Conservation (phyloP, 2,113 vertebrate genomes). For the Micronisus gabar region DNA sequence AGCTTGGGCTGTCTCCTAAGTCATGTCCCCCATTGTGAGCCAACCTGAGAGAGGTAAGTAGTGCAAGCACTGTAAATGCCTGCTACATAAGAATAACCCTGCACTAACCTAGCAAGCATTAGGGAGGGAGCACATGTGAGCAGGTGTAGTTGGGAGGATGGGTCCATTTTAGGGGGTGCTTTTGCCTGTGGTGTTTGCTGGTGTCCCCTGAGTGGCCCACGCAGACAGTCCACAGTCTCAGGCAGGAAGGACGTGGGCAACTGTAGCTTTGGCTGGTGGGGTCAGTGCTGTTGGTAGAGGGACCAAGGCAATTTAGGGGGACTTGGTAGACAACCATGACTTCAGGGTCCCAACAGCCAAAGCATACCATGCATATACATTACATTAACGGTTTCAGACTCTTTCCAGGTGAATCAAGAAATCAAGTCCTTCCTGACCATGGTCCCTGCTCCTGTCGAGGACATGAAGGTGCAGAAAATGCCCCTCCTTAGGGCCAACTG, state of each 20-base stretch:
- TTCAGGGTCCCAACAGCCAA: neutral
- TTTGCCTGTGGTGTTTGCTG: neutral
- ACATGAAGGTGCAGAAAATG: neutral
- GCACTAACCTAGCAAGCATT: rapidly evolving
- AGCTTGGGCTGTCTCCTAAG: neutral
- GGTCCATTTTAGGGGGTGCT: neutral
- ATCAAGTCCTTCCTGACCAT: neutral
- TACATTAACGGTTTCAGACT: neutral
- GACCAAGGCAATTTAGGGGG: neutral
- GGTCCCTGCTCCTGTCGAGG: neutral
- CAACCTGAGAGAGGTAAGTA: neutral
- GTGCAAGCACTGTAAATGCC: neutral
- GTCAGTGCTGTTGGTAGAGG: neutral
- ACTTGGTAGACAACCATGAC: neutral
- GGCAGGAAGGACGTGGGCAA: neutral
- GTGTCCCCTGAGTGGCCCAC: neutral
- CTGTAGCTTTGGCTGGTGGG: neutral
- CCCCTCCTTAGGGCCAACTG: neutral
- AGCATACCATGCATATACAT: neutral
- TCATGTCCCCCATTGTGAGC: neutral
- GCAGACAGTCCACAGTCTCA: neutral
- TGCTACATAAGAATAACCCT: neutral
- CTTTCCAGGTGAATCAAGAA: neutral
- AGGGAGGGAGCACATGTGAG: neutral
- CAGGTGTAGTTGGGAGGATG: neutral